Evolutionary conservation across 1,140 invertebrate genomes (phyloP).

Genomic region (Macrostomum lignano): DNA sequence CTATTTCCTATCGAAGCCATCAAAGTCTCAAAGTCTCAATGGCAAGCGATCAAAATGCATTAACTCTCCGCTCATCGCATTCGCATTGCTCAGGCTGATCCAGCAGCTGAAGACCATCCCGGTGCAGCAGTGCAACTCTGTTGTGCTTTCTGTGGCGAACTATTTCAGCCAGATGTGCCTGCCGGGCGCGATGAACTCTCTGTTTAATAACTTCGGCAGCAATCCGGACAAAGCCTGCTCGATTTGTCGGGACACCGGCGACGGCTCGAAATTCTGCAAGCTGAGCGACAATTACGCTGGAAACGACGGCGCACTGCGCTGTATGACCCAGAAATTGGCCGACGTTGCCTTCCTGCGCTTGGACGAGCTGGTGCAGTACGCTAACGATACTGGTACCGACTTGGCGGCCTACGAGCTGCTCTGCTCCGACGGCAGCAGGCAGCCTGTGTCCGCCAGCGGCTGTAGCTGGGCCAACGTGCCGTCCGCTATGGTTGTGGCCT

Average conservation of each 20-base stretch:
- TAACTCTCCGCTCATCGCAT: no score
- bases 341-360: constrained; percentile 4
- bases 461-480: constrained; percentile 40
- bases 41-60: no score
- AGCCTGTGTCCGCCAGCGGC: constrained; percentile 12
- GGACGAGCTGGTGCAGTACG: constrained; percentile 1
- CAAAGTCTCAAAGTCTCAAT: no score
- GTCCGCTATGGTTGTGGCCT: constrained; percentile 53
- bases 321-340: constrained; percentile 28
- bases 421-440: constrained; percentile 8
- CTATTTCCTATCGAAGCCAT: no score
- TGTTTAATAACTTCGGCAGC: constrained; percentile 67
- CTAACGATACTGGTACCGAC: not conserved
- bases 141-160: constrained; percentile 60
- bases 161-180: constrained; percentile 71
- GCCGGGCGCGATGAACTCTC: constrained; percentile 57
- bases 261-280: constrained; percentile 37
- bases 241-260: constrained; percentile 39
- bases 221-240: constrained; percentile 50
- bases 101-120: constrained; percentile 42
- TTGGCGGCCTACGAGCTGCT: constrained; percentile 1
- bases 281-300: constrained; percentile 59
- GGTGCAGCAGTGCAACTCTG: constrained; percentile 48
- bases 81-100: no score
- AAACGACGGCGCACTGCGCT: constrained; percentile 50